Conservation (phyloP, 2,888 invertebrate genomes). For the Candidula unifasciata region DNA sequence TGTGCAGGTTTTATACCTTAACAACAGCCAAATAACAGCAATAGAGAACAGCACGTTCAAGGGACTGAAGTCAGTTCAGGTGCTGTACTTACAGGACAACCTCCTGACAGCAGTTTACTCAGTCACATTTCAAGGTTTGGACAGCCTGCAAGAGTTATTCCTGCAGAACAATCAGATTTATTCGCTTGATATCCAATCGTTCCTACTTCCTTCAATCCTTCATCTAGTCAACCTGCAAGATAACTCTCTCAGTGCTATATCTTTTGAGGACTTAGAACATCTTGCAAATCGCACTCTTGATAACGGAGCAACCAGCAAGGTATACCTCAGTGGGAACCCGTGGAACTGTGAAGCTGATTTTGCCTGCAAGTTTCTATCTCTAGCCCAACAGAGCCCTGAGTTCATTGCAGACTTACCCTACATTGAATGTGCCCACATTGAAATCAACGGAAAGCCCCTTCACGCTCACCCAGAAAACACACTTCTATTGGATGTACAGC, state of each 20-base stretch:
- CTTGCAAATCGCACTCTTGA: background rate
- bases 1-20: conserved; percentile 55
- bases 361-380: conserved; percentile 50
- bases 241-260: conserved; percentile 47
- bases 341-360: conserved; percentile 55
- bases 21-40: conserved; percentile 60
- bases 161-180: conserved; percentile 58
- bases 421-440: conserved; percentile 4
- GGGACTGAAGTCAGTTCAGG: conserved; percentile 59
- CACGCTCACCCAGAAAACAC: background rate
- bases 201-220: conserved; percentile 54
- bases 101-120: conserved; percentile 55
- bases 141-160: conserved; percentile 54
- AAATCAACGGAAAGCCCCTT: background rate
- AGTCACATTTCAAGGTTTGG: conserved; percentile 58
- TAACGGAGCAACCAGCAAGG: background rate
- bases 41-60: conserved; percentile 62
- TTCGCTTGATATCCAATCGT: conserved; percentile 56
- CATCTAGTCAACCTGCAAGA: conserved; percentile 52
- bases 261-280: conserved; percentile 28
- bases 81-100: conserved; percentile 60
- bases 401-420: conserved; percentile 26
- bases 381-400: conserved; percentile 37
- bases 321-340: conserved; percentile 51
- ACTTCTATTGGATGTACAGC: conserved; percentile 37